These are phyloP conservation scores for Otolemur crassicaudatus DNA, from an alignment of 2,797 vertebrate species.

Conservation along the genomic window DNA sequence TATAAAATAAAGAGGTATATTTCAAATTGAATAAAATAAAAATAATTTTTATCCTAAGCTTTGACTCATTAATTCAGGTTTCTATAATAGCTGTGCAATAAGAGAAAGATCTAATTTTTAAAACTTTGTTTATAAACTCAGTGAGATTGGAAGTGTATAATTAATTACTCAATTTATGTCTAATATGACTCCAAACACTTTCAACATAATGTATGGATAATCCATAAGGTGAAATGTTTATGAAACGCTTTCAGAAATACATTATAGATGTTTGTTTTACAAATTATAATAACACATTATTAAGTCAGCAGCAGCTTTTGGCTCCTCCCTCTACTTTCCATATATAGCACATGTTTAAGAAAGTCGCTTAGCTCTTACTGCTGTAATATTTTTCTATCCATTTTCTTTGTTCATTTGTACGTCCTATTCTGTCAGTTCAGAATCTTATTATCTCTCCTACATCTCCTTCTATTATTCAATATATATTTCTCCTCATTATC, in stretches of 20 bases:
- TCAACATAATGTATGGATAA: neutral
- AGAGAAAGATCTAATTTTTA: neutral
- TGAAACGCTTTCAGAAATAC: neutral
- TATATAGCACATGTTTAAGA: neutral
- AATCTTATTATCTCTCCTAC: neutral
- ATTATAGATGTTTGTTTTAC: neutral
- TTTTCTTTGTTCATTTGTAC: neutral
- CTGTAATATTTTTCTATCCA: neutral
- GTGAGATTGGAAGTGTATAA: neutral
- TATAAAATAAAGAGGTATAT: neutral
- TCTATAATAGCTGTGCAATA: neutral
- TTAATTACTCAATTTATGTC: neutral
- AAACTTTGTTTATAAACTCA: neutral
- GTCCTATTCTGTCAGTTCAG: neutral
- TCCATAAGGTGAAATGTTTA: neutral
- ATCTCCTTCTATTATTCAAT: neutral
- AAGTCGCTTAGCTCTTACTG: neutral
- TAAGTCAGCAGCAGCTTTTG: neutral
- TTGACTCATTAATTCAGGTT: neutral
- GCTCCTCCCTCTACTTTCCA: neutral
- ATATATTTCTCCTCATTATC: neutral
- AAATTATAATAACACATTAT: slow-evolving; percentile 7
- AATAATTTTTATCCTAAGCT: neutral
- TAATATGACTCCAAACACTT: neutral
- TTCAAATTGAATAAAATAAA: slow-evolving; percentile 5